These are phyloP conservation scores for Morpho achilles DNA, from an alignment of 2,888 invertebrate species.

Conservation along the genomic window DNA sequence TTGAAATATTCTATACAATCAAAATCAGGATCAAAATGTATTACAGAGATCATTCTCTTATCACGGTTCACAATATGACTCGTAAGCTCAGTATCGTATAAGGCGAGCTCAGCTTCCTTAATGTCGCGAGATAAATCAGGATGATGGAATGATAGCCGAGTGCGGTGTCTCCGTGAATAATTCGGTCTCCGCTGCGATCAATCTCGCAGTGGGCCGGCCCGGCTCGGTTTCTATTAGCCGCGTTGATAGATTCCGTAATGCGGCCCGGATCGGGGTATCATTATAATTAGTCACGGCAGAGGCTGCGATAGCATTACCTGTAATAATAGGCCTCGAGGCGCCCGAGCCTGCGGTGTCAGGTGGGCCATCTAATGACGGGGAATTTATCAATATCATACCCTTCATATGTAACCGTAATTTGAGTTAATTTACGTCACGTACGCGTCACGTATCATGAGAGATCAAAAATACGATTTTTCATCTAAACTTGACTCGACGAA, in stretches of 20 bases:
- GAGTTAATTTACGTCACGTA: too few relatives aligned
- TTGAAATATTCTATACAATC: too few relatives aligned
- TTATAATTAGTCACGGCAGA: conserved; percentile 30
- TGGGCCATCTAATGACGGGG: too few relatives aligned
- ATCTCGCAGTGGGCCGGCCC: conserved; percentile 13
- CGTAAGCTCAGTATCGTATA: conserved; percentile 4
- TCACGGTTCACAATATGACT: not conserved
- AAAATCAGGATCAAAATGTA: too few relatives aligned
- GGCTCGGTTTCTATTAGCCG: conserved; percentile 20
- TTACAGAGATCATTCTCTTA: too few relatives aligned
- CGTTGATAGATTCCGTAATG: conserved; percentile 26
- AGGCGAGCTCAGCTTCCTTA: conserved; percentile 10
- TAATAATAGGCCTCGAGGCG: conserved; percentile 21
- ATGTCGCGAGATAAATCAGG: conserved; percentile 22
- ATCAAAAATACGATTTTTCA: too few relatives aligned
- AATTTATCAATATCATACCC: too few relatives aligned
- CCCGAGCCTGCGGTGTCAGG: not conserved
- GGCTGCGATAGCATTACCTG: conserved; percentile 17
- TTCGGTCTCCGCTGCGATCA: conserved; percentile 17
- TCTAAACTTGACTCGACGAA: too few relatives aligned
- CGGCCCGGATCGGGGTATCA: conserved; percentile 22
- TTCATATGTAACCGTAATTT: too few relatives aligned
- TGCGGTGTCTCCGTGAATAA: conserved; percentile 21
- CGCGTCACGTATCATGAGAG: too few relatives aligned
- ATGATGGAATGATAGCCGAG: conserved; percentile 24